These are phyloP conservation scores for Erebia aethiops DNA, from an alignment of 2,888 invertebrate genomes.

Conservation along the genomic window DNA sequence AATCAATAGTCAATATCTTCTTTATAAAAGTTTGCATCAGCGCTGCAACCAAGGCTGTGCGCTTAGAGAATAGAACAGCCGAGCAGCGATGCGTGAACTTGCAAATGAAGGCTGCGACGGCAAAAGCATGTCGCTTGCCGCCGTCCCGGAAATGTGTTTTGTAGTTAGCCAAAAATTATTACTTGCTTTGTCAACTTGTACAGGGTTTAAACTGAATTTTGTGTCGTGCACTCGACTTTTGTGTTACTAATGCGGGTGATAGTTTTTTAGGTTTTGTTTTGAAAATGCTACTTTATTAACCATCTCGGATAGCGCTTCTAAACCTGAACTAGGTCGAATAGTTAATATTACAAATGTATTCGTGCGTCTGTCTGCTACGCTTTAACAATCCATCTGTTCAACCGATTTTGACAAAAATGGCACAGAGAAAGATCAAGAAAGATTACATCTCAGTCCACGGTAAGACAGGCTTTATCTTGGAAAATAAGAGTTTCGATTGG, in stretches of 20 bases:
- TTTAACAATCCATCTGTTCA: too few relatives aligned
- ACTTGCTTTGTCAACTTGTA: conserved; percentile 26
- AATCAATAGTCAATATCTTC: too few relatives aligned
- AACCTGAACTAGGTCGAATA: too few relatives aligned
- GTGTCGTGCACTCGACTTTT: not conserved
- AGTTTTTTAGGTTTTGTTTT: not conserved
- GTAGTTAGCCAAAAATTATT: conserved; percentile 36
- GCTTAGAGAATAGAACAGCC: conserved; percentile 15
- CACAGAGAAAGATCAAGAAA: too few relatives aligned
- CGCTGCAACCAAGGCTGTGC: not conserved
- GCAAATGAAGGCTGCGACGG: conserved; percentile 47
- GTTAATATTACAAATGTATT: too few relatives aligned
- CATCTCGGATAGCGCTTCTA: too few relatives aligned
- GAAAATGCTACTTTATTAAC: not conserved
- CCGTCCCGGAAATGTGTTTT: conserved; percentile 33
- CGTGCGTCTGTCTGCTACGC: too few relatives aligned
- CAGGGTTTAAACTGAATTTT: conserved; percentile 19
- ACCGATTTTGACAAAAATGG: too few relatives aligned
- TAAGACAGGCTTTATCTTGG: too few relatives aligned
- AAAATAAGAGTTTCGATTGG: too few relatives aligned
- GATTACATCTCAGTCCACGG: too few relatives aligned
- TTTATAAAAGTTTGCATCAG: too few relatives aligned
- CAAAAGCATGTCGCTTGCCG: conserved; percentile 49
- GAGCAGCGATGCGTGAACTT: conserved; percentile 48
- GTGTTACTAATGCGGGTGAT: not conserved